Conservation (phyloP, 2,888 invertebrate genomes). For the Pseudanteris insignis region DNA sequence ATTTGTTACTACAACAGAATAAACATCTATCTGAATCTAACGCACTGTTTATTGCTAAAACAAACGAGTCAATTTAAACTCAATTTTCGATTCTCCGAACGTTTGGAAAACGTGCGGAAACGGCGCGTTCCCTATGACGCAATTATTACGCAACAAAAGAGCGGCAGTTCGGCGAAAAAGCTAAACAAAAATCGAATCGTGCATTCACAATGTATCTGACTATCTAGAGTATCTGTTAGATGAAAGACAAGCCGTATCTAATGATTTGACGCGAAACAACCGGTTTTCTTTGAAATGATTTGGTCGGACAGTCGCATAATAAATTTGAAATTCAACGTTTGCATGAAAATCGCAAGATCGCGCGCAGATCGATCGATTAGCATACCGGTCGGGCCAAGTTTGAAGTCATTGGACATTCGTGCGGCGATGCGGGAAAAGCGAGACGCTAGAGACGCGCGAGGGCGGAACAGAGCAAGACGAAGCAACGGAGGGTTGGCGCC, state of each 20-base stretch:
- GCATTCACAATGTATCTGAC: not conserved
- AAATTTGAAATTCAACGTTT: not conserved
- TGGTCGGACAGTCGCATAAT: not conserved
- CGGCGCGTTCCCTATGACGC: not conserved
- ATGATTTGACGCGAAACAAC: conserved; percentile 1
- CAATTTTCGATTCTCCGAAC: too few relatives aligned
- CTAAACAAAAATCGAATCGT: not conserved
- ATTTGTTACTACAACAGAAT: too few relatives aligned
- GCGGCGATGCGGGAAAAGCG: too few relatives aligned
- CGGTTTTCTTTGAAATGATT: conserved; percentile 1
- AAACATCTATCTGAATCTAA: too few relatives aligned
- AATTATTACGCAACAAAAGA: conserved; percentile 2
- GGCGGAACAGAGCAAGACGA: too few relatives aligned
- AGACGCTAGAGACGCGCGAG: too few relatives aligned
- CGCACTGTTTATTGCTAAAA: too few relatives aligned
- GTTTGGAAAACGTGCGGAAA: too few relatives aligned
- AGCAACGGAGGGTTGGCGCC: too few relatives aligned
- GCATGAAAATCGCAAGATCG: conserved; percentile 9
- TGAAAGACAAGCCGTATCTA: not conserved
- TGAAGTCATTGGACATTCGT: too few relatives aligned
- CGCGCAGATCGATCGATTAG: conserved; percentile 5
- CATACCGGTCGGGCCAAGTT: not conserved
- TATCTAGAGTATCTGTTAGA: not conserved
- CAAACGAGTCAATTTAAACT: too few relatives aligned
- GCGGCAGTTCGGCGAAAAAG: not conserved